Base-by-base conservation (phyloP, 2,888 invertebrate genomes). In the Incurvaria masculella region DNA sequence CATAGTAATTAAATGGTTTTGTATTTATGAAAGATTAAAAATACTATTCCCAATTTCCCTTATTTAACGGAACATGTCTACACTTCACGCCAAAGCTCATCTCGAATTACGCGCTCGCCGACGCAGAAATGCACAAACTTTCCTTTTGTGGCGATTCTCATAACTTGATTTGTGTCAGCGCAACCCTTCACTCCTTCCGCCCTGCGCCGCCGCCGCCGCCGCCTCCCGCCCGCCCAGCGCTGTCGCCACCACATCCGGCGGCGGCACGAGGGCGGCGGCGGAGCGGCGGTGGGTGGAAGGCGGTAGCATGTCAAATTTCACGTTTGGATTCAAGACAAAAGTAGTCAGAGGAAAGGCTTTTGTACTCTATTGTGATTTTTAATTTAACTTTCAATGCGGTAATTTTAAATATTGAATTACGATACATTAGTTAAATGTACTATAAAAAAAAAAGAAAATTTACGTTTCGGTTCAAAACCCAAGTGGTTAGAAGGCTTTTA, bases 161-260 rank as follows among this genome's bases (percentile, higher is more conserved):
- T 76, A 78, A 78, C 68, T 78, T 76, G 76, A 78, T 78, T 78
- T 78, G 78, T 75, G 74, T 73, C 72, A 64, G 67, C 65, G 65
- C 74, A 76, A 76, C 78, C 78, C 76, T 78, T 76, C 73, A 70
- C 67, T 57, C 56, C 64, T 68, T 72, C 73, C 75, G 73, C n/a
- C n/a, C n/a, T n/a, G n/a, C n/a, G n/a, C n/a, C n/a, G n/a, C 70
- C 56, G 61, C 61, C 75, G 76, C 76, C 76, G 74, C 67, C 55
- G 58, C 62, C 76, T 66, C 76, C 72, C 68, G 73, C 69, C 74
- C 66, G 70, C 68, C 66, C 66, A 67, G 69, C 42, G 20, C 42
- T 21, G 42, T 19, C 21, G 42, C 21, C 21, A 21, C 16, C 42
- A 21, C 21, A 42, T 16, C 16, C 42, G 20, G 20, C 33, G 39